Conservation (phyloP, 1,140 invertebrate species). For the Bombus huntii region DNA sequence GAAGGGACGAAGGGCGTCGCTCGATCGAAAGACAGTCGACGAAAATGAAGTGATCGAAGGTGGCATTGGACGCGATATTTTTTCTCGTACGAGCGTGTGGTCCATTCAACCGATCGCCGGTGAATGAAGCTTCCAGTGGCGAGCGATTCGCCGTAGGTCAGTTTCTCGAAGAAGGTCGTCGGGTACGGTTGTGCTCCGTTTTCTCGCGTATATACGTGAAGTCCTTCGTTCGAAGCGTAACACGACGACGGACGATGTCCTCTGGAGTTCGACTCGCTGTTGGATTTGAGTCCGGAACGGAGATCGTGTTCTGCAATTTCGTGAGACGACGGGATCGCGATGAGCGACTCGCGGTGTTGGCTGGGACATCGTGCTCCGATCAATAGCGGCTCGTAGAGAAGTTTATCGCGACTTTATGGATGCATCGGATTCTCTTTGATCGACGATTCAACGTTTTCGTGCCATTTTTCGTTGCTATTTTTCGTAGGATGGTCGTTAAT, state of each 20-base stretch:
- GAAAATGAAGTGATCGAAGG: slow-evolving; percentile 17
- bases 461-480: not conserved
- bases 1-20: not conserved
- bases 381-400: not conserved
- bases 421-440: not conserved
- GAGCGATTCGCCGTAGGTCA: slow-evolving; percentile 72
- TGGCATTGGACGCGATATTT: not conserved
- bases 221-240: not conserved
- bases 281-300: not conserved
- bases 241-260: slow-evolving; percentile 4
- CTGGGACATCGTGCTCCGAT: not conserved
- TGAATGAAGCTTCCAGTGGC: slow-evolving; percentile 60
- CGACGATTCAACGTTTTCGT: not conserved
- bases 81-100: not conserved
- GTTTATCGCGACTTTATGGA: not conserved
- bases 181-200: slow-evolving; percentile 21
- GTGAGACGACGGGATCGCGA: slow-evolving; percentile 30
- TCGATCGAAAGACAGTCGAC: not conserved
- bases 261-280: not conserved
- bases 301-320: not conserved
- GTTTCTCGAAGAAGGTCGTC: slow-evolving; percentile 64
- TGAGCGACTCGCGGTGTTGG: not conserved
- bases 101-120: slow-evolving; percentile 36
- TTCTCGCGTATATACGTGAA: not conserved
- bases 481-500: not conserved